Conservation (phyloP, 2,113 vertebrate species). For the Scortum barcoo region DNA sequence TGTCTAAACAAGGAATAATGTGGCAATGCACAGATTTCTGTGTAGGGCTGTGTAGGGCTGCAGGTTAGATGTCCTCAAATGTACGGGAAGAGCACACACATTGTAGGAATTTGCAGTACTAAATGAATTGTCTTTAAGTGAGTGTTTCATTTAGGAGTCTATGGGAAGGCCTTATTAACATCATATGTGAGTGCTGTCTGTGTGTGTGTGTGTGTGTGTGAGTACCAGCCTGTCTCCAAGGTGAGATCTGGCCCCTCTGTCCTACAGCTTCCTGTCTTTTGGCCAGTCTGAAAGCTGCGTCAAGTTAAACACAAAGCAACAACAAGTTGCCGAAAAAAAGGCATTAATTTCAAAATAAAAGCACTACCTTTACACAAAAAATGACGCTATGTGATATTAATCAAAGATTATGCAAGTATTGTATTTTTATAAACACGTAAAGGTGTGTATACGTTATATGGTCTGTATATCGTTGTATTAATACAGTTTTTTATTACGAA, state of each 20-base stretch:
- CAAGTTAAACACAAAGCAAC: neutral
- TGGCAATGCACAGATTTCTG: neutral
- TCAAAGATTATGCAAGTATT: rapidly evolving
- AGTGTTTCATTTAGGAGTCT: neutral
- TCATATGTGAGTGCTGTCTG: neutral
- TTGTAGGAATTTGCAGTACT: neutral
- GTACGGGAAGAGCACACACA: neutral
- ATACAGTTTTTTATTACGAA: neutral
- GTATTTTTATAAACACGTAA: neutral
- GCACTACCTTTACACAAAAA: neutral
- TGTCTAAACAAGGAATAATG: constrained; percentile 4
- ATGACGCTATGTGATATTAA: neutral
- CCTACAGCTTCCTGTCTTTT: constrained; percentile 23
- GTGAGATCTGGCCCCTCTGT: constrained; percentile 34
- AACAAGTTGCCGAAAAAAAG: constrained; percentile 13
- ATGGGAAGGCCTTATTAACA: neutral
- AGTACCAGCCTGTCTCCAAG: neutral
- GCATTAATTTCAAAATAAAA: constrained; percentile 8
- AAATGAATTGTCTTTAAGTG: neutral
- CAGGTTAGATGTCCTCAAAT: neutral
- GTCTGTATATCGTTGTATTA: neutral
- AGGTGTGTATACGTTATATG: rapidly evolving
- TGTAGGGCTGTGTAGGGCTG: neutral
- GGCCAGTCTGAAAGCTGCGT: neutral
- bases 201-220: neutral